Evolutionary conservation across 2,797 vertebrate genomes (phyloP).

Genomic region (Buphagus erythrorhynchus): DNA sequence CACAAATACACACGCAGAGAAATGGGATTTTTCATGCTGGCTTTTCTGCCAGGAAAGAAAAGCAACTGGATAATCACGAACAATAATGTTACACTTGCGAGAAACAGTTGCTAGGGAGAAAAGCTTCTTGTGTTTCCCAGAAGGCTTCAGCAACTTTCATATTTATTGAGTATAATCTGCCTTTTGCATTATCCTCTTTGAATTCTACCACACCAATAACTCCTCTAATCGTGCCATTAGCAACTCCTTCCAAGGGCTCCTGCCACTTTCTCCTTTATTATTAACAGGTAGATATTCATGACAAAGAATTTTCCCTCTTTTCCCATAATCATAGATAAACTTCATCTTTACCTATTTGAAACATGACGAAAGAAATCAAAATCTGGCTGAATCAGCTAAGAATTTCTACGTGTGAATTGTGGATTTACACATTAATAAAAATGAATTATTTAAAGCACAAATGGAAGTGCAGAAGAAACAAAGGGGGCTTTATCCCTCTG

Average conservation of each 20-base stretch:
- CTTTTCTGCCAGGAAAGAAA: background rate
- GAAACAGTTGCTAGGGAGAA: background rate
- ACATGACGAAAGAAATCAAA: background rate
- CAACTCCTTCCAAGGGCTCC: background rate
- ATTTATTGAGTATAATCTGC: conserved; percentile 44
- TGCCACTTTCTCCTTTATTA: background rate
- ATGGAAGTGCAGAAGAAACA: background rate
- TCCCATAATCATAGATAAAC: background rate
- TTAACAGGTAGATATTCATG: background rate
- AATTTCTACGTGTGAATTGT: background rate
- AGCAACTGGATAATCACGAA: background rate
- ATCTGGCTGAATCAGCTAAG: background rate
- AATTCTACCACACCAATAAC: background rate
- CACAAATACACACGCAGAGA: background rate
- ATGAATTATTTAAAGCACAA: background rate
- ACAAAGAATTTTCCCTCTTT: background rate
- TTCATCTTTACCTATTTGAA: background rate
- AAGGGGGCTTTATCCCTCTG: background rate
- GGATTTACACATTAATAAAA: background rate
- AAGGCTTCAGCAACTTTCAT: conserved; percentile 14
- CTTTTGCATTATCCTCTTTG: conserved; percentile 30
- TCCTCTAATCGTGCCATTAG: background rate
- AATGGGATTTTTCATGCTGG: background rate
- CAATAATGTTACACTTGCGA: background rate
- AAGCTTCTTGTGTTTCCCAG: conserved; percentile 9